phyloP scores from a whole-genome alignment of 2,888 invertebrate species.

The Sympetrum striolatum region DNA sequence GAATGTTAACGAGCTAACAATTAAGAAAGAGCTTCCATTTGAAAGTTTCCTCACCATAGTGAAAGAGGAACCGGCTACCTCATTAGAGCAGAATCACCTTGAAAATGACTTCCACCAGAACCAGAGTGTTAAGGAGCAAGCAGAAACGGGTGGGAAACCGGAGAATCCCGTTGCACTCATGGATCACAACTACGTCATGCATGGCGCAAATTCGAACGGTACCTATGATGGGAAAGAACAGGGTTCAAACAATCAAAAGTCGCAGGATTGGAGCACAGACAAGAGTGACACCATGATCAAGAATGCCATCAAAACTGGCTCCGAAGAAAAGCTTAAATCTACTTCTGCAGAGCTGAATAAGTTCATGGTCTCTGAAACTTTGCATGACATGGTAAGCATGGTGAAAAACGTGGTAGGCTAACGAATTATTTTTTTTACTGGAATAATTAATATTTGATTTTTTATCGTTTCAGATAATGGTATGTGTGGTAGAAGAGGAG shows the following conservation, averaged over 20 bases:
- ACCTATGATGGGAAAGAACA: not conserved
- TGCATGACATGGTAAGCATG: constrained; percentile 46
- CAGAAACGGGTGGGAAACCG: not conserved
- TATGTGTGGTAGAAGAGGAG: constrained; percentile 46
- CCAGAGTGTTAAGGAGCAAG: not conserved
- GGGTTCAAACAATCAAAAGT: not conserved
- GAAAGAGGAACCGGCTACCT: not conserved
- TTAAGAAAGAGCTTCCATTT: not conserved
- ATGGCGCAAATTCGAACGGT: not conserved
- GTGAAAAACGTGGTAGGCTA: not conserved
- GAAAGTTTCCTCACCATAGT: not conserved
- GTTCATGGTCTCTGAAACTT: constrained; percentile 46
- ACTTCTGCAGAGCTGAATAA: constrained; percentile 44
- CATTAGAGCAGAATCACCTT: not conserved
- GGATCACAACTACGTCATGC: constrained; percentile 31
- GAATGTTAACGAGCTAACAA: not conserved
- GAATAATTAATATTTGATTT: too few species aligned
- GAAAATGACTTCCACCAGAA: not conserved
- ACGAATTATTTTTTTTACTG: not conserved
- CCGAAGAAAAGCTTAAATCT: constrained; percentile 2
- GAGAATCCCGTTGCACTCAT: constrained; percentile 1
- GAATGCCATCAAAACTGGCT: constrained; percentile 1
- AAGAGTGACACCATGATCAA: constrained; percentile 1
- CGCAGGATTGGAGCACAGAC: constrained; percentile 1
- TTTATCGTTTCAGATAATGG: constrained; percentile 46